A percentile compares a stretch with the other conserved stretches of the same genome.
These are phyloP conservation scores for Marasmarcha lunaedactyla DNA, from an alignment of 2,888 invertebrate genomes.

Conservation along the genomic window DNA sequence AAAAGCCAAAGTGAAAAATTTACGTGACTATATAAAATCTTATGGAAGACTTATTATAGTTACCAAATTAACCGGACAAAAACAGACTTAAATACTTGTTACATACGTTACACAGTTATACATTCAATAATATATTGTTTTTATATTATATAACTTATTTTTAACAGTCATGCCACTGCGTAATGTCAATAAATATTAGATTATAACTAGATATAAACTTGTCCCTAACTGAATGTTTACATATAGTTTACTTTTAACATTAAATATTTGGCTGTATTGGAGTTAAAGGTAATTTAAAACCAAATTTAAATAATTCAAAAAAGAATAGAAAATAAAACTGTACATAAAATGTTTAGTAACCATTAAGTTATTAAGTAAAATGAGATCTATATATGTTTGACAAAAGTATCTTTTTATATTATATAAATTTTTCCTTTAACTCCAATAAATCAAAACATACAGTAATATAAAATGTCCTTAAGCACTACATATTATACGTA, in stretches of 20 bases:
- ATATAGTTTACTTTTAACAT: conserved; percentile 24
- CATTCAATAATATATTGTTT: neutral
- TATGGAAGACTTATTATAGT: conserved; percentile 25
- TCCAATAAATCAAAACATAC: conserved; percentile 11
- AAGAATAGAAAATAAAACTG: neutral
- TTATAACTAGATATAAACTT: conserved; percentile 32
- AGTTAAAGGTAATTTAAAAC: neutral
- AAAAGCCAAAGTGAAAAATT: no score
- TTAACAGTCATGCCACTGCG: conserved; percentile 6
- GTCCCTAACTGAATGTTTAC: conserved; percentile 45
- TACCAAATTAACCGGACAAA: conserved; percentile 20
- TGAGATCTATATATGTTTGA: no score
- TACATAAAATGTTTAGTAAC: no score
- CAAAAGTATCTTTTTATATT: no score
- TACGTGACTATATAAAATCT: conserved; percentile 14
- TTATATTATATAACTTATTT: neutral
- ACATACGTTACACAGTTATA: conserved; percentile 12
- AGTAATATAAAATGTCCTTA: conserved; percentile 15
- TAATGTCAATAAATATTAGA: conserved; percentile 26
- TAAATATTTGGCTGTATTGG: conserved; percentile 12
- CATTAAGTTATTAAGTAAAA: no score
- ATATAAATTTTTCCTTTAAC: no score
- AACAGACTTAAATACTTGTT: conserved; percentile 11
- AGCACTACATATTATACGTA: conserved; percentile 43
- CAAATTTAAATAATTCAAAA: neutral